Evolutionary conservation across 2,797 vertebrate genomes (phyloP).

Genomic region (Hypotaenidia okinawae): DNA sequence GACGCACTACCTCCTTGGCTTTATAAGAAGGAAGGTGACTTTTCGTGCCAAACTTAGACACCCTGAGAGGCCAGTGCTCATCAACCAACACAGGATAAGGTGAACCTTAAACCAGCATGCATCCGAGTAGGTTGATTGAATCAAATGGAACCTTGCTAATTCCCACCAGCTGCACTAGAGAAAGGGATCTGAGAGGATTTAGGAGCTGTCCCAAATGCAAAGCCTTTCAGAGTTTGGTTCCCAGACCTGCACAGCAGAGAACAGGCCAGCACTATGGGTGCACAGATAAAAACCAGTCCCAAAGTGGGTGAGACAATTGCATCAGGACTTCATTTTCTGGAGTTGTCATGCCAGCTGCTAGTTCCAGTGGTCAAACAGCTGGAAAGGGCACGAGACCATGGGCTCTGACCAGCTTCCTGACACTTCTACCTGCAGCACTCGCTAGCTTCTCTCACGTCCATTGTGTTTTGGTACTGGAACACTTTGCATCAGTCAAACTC

Average conservation of each 20-base stretch:
- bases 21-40: neutral
- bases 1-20: neutral
- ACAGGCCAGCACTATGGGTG: neutral
- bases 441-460: neutral
- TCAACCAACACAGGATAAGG: fast-evolving
- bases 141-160: neutral
- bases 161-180: neutral
- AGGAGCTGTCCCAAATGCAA: neutral
- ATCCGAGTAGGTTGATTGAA: neutral
- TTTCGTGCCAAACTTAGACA: neutral
- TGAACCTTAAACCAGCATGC: neutral
- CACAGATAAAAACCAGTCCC: neutral
- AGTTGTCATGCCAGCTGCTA: neutral
- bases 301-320: neutral
- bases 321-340: neutral
- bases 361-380: neutral
- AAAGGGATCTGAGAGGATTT: neutral
- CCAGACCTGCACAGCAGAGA: neutral
- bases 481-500: neutral
- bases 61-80: neutral
- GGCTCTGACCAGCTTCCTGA: neutral
- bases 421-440: neutral
- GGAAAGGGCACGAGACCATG: fast-evolving
- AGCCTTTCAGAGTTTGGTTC: neutral
- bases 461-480: neutral